phyloP scores from a whole-genome alignment of 2,888 invertebrate species.

The Uropetala carovei region DNA sequence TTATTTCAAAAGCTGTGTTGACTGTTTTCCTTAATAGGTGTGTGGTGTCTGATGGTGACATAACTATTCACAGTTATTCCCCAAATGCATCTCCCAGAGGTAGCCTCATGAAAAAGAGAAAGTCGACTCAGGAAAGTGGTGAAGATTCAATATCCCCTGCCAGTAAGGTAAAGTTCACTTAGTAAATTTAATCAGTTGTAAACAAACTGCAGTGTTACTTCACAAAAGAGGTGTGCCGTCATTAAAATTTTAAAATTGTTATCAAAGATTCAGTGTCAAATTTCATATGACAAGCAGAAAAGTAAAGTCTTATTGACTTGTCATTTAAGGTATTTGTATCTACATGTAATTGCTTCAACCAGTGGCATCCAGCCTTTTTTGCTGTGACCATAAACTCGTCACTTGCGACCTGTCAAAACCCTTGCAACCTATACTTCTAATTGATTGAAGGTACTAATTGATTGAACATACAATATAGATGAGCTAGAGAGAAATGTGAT shows the following conservation, averaged over 20 bases:
- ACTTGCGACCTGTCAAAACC: too few species aligned
- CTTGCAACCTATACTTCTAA: too few species aligned
- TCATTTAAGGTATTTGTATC: too few species aligned
- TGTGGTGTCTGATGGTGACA: neutral
- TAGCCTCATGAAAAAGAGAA: conserved; percentile 39
- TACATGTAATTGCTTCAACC: too few species aligned
- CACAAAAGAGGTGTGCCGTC: neutral
- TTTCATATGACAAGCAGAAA: too few species aligned
- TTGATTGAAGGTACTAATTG: too few species aligned
- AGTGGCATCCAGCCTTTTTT: too few species aligned
- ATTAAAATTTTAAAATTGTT: neutral
- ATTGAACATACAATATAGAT: too few species aligned
- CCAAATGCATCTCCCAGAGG: conserved; percentile 44
- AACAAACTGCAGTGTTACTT: neutral
- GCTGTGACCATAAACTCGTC: too few species aligned
- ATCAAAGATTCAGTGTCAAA: too few species aligned
- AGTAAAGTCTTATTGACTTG: too few species aligned
- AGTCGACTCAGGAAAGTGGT: neutral
- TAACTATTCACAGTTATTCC: neutral
- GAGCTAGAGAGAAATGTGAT: too few species aligned
- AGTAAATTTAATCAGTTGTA: neutral
- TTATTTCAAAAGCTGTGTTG: neutral
- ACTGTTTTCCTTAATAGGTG: neutral
- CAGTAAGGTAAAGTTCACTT: conserved; percentile 27
- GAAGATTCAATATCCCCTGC: conserved; percentile 32